Base-by-base conservation (phyloP, 2,888 invertebrate genomes). In the Ormia ochracea region DNA sequence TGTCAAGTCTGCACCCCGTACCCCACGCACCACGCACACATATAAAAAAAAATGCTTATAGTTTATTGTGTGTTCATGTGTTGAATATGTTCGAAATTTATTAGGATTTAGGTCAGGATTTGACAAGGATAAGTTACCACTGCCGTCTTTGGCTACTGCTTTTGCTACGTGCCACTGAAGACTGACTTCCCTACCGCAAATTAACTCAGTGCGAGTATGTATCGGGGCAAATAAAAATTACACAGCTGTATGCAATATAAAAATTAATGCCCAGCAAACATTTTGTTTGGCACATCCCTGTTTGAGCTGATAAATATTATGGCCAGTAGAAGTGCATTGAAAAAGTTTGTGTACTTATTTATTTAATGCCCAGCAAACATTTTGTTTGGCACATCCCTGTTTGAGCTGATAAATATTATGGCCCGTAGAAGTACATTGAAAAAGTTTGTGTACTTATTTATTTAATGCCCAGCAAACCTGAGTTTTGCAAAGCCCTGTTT, bases 51-150 rank as follows among this genome's bases (percentile, higher is more conserved):
- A 0, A 26, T 38, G 12, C 23, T 31, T 48, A 10, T 48, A 31
- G n/a, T 36, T 31, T 63, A 33, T 48, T 26, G 19, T 28, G 45
- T 26, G 17, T 36, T 45, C 43, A 52, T 73, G 63, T 50, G 36
- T 41, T 12, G 31, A 68, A 12, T 43, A 21, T 43, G 4, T 52
- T 38, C 1, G 43, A 52, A 52, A 43, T 76, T 69, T 76, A 45
- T 68, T 61, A 69, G 14, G 63, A 78, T 65, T 78, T 73, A 61
- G 78, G 78, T 73, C 66, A 61, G 77, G 45, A 73, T 63, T 56
- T 59, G 59, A 12, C 68, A 78, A 54, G 59, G 36, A 73, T 78
- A 48, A 68, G 54, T 61, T 56, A 26, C 26, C 28, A 28, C 58
- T 45, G 5, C 7, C 61, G 12, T 26, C 5, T 12, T n/a, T 23